A percentile compares a stretch with the other conserved stretches of the same genome.
Conservation (phyloP, 1,140 invertebrate species). For the Drosophila nigromelanica region DNA sequence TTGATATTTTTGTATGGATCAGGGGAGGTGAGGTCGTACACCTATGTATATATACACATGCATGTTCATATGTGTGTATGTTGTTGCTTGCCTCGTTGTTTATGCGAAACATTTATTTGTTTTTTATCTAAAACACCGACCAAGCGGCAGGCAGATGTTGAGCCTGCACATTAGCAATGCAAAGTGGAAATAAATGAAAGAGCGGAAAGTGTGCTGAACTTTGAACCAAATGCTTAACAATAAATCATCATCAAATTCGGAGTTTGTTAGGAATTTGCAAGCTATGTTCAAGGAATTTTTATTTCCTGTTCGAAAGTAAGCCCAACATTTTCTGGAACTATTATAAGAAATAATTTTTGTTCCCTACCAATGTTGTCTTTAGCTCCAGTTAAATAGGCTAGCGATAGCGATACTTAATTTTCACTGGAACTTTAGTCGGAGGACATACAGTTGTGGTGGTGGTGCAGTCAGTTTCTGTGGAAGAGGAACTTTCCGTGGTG, state of each 20-base stretch:
- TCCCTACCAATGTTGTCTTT: no score
- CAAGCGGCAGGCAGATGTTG: constrained; percentile 7
- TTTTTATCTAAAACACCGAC: constrained; percentile 26
- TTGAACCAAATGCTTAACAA: constrained; percentile 5
- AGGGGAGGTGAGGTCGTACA: not conserved
- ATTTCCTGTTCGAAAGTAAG: no score
- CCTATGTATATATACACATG: constrained; percentile 12
- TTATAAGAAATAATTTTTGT: no score
- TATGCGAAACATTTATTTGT: constrained; percentile 64
- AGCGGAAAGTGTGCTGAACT: constrained; percentile 1
- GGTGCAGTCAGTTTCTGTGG: not conserved
- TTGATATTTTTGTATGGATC: constrained; percentile 38
- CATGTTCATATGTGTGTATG: not conserved
- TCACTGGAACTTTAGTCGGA: no score
- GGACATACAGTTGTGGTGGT: constrained; percentile 1
- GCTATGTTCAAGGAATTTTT: no score
- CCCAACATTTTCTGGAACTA: no score
- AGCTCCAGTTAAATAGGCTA: no score
- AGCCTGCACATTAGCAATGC: constrained; percentile 14
- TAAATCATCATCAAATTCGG: constrained; percentile 14
- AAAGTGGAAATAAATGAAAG: constrained; percentile 15
- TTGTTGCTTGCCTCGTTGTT: constrained; percentile 49
- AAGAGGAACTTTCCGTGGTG: constrained; percentile 8
- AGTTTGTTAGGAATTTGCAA: not conserved
- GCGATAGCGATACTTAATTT: not conserved